Conservation (phyloP, 2,888 invertebrate genomes). For the Tolmerus cingulatus region DNA sequence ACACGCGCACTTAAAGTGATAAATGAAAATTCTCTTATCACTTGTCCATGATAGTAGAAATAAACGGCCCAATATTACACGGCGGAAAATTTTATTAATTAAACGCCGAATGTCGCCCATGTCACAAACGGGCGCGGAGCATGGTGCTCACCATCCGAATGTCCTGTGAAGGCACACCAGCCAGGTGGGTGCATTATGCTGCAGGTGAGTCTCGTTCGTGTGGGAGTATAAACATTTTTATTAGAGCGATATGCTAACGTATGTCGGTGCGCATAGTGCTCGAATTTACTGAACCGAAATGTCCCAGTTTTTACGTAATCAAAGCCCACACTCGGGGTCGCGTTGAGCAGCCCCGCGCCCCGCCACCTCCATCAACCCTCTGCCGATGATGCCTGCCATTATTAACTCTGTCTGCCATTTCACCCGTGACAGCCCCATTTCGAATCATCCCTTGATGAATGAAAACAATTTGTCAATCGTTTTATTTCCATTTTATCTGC, state of each 20-base stretch:
- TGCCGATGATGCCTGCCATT: constrained; percentile 38
- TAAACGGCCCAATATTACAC: constrained; percentile 14
- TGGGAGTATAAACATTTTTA: background rate
- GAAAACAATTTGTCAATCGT: constrained; percentile 49
- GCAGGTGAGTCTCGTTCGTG: background rate
- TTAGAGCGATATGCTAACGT: constrained; percentile 11
- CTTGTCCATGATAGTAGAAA: constrained; percentile 21
- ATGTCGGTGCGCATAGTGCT: background rate
- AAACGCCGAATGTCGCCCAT: background rate
- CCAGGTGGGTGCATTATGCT: background rate
- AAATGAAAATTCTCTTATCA: constrained; percentile 33
- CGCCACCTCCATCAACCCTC: background rate
- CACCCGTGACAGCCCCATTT: constrained; percentile 47
- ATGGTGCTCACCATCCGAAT: background rate
- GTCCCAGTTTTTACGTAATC: constrained; percentile 36
- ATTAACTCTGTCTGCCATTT: constrained; percentile 43
- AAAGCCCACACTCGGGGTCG: background rate
- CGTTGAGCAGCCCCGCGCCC: background rate
- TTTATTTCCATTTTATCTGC: constrained; percentile 45
- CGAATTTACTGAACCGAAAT: constrained; percentile 34
- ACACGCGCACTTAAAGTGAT: constrained; percentile 32
- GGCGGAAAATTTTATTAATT: constrained; percentile 22
- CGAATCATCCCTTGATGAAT: constrained; percentile 46
- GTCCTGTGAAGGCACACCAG: background rate
- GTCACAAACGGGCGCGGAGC: background rate